Base-by-base conservation (phyloP, 2,113 vertebrate genomes). In the Marmota monax region DNA sequence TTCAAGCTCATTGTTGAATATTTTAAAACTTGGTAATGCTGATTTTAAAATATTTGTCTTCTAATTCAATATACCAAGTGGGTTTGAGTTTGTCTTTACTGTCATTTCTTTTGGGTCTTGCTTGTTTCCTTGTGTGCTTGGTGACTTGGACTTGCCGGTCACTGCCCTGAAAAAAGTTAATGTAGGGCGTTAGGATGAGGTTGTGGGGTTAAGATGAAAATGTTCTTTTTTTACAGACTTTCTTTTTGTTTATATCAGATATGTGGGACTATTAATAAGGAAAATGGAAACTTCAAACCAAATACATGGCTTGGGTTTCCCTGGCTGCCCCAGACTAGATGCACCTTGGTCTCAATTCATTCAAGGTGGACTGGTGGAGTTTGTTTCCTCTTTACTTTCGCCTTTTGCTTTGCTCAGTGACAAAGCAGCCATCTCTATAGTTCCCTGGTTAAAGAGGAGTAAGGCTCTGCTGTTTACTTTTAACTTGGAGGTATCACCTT, bases 351-450 rank as follows among this genome's bases (percentile, higher is more conserved):
- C 0, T 45, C 67, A 65, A 90, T 72, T 37, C 34, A 92, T 14
- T 92, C 53, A 72, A 88, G 45, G 76, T 29, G 18, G 69, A 73
- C 72, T 2, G 0, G 14, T 16, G 18, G 17, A 37, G 22, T 92
- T 18, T 61, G 56, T 29, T 86, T n/a, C 70, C 77, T 58, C 27
- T 85, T 93, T 67, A 56, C 34, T 92, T 4, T 2, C 11, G 22
- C 72, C 25, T 94, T 95, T 70, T 70, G 48, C 65, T 88, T 29
- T 92, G 91, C 56, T 90, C n/a, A 22, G 53, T 79, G 29, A 86
- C 37, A 90, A 87, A 51, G 32, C 32, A 89, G 25, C 9, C 58
- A 85, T 91, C 74, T 87, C 45, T 74, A 39, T 1, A 85, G 87
- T 86, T 34, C 6, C 45, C 45, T 72, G 27, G 48, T 25, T 67